Conservation (phyloP, 2,797 vertebrate genomes). For the Brachyalestes nurse region DNA sequence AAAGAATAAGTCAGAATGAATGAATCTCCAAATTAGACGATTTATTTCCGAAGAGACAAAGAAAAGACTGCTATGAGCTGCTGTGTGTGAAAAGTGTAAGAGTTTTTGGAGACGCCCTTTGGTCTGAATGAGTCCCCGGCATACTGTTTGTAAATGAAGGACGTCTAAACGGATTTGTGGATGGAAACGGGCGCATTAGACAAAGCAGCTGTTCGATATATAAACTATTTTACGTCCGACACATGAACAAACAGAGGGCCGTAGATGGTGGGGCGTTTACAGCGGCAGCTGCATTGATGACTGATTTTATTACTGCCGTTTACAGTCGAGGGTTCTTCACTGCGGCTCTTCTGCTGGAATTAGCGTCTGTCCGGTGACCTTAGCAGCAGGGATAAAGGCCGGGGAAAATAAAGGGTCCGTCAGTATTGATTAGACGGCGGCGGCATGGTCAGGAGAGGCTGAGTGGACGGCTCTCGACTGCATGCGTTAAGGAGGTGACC, state of each 20-base stretch:
- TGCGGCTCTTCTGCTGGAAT: conserved; percentile 5
- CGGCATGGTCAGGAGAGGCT: conserved; percentile 7
- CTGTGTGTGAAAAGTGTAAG: conserved; percentile 1
- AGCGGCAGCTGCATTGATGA: conserved; percentile 10
- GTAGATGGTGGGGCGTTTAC: conserved; percentile 47
- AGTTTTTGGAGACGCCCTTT: conserved; percentile 30
- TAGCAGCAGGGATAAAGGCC: conserved; percentile 1
- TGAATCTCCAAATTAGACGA: too few relatives aligned
- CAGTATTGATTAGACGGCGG: conserved; percentile 47
- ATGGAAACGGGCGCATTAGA: conserved; percentile 53
- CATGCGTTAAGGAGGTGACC: conserved; percentile 67
- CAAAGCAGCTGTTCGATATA: conserved; percentile 48
- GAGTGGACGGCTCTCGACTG: conserved; percentile 11
- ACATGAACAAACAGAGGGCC: conserved; percentile 42
- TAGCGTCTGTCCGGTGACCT: conserved; percentile 24
- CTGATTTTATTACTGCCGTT: conserved; percentile 46
- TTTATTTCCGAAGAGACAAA: too few relatives aligned
- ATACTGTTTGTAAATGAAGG: conserved; percentile 22
- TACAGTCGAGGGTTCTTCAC: conserved; percentile 31
- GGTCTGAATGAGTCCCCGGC: conserved; percentile 30
- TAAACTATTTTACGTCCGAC: conserved; percentile 48
- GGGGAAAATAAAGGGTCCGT: conserved; percentile 14
- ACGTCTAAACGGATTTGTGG: conserved; percentile 48
- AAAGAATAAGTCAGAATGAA: too few relatives aligned
- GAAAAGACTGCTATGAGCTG: too few relatives aligned